Evolutionary conservation across 2,113 vertebrate species (phyloP).

Genomic region (Pluvianellus socialis): DNA sequence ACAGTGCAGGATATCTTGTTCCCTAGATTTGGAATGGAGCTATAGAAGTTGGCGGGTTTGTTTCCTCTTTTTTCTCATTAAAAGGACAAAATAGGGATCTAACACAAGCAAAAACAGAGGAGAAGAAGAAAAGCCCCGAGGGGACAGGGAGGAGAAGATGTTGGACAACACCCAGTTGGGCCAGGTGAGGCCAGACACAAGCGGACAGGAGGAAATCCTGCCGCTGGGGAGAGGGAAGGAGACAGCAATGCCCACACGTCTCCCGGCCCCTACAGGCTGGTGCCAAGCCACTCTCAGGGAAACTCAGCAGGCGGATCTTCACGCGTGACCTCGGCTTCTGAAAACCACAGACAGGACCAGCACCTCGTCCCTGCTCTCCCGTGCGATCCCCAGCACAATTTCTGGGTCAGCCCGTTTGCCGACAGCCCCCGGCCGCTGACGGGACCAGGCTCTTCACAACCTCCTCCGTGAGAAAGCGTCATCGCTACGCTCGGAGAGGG

Average conservation of each 20-base stretch:
- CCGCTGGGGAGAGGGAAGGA: not conserved
- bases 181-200: not conserved
- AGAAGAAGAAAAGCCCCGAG: not conserved
- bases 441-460: not conserved
- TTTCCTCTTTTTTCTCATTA: not conserved
- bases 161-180: not conserved
- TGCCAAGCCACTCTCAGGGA: not conserved
- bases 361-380: not conserved
- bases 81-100: not conserved
- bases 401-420: not conserved
- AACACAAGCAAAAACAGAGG: not conserved
- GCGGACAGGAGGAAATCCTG: not conserved
- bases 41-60: not conserved
- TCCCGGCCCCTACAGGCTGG: not conserved
- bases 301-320: not conserved
- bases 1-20: not conserved
- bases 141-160: not conserved
- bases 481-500: fast-evolving
- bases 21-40: not conserved
- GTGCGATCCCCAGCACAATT: fast-evolving
- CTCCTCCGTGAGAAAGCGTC: fast-evolving
- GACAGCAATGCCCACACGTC: not conserved
- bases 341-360: not conserved
- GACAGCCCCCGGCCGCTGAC: fast-evolving
- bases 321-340: fast-evolving